Conservation (phyloP, 2,113 vertebrate genomes). For the Calyptomena viridis region DNA sequence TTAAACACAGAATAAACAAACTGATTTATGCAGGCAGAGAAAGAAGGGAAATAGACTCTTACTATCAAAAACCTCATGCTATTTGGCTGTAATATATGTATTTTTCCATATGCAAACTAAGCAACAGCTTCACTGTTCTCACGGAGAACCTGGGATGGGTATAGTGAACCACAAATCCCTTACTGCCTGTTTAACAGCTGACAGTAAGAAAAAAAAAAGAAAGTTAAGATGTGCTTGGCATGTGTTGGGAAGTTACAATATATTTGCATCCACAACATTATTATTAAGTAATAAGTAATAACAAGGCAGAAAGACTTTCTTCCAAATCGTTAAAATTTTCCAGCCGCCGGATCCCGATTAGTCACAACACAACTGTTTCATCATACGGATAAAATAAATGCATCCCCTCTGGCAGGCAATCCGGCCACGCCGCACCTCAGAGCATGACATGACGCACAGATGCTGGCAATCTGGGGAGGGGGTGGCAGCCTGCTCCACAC, state of each 20-base stretch:
- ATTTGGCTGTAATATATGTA: background rate
- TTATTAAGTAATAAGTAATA: background rate
- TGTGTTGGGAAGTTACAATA: background rate
- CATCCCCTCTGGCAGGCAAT: background rate
- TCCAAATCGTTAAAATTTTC: slow-evolving; percentile 39
- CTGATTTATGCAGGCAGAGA: background rate
- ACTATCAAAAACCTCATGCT: background rate
- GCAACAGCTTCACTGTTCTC: background rate
- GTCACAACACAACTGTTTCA: slow-evolving; percentile 56
- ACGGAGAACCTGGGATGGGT: background rate
- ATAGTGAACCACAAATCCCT: background rate
- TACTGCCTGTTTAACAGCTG: background rate
- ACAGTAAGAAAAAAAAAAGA: background rate
- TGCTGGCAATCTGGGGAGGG: background rate
- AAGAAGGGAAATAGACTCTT: background rate
- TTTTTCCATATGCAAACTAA: background rate
- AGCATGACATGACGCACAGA: slow-evolving; percentile 31
- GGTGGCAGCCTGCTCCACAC: slow-evolving; percentile 5
- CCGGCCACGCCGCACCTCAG: slow-evolving; percentile 1
- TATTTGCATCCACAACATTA: background rate
- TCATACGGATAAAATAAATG: background rate
- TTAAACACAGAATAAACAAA: background rate
- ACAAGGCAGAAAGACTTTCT: slow-evolving; percentile 1
- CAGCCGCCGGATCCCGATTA: slow-evolving; percentile 7
- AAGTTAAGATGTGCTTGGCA: background rate